These are phyloP conservation scores for Zosterops pallidus DNA, from an alignment of 2,113 vertebrate species.

Conservation along the genomic window DNA sequence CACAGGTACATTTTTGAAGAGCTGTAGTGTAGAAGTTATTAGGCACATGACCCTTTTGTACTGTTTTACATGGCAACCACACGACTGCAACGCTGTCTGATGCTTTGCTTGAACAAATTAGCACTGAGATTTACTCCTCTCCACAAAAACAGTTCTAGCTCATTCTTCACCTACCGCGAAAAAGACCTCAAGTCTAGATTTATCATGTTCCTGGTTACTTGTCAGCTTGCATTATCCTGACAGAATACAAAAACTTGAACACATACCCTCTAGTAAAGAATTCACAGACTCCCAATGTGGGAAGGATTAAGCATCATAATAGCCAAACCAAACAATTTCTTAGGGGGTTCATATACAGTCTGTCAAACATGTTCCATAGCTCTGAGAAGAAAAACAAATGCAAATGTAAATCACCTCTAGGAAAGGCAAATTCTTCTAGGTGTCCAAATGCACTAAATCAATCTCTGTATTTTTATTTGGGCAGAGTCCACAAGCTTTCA, in stretches of 20 bases:
- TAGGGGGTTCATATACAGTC: not conserved
- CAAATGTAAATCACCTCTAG: conserved; percentile 22
- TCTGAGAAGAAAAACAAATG: conserved; percentile 45
- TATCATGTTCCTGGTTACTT: not conserved
- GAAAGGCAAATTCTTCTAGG: not conserved
- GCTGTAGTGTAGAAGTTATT: not conserved
- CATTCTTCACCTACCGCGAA: conserved; percentile 18
- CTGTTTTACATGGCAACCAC: not conserved
- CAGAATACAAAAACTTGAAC: not conserved
- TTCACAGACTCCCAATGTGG: not conserved
- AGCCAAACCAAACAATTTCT: not conserved
- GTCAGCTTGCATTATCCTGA: not conserved
- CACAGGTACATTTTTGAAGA: not conserved
- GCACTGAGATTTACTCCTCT: not conserved
- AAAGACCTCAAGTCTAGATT: conserved; percentile 37
- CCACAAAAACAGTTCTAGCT: not conserved
- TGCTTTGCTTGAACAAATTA: conserved; percentile 2
- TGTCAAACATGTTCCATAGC: not conserved
- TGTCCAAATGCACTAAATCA: conserved; percentile 3
- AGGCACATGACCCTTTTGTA: not conserved
- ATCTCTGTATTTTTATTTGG: not conserved
- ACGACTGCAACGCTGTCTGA: not conserved
- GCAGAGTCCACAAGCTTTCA: not conserved
- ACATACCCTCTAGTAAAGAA: not conserved
- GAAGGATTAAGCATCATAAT: not conserved